Base-by-base conservation (phyloP, 37 sponge, comb jelly and placozoan genomes). In the Theonella swinhoei region DNA sequence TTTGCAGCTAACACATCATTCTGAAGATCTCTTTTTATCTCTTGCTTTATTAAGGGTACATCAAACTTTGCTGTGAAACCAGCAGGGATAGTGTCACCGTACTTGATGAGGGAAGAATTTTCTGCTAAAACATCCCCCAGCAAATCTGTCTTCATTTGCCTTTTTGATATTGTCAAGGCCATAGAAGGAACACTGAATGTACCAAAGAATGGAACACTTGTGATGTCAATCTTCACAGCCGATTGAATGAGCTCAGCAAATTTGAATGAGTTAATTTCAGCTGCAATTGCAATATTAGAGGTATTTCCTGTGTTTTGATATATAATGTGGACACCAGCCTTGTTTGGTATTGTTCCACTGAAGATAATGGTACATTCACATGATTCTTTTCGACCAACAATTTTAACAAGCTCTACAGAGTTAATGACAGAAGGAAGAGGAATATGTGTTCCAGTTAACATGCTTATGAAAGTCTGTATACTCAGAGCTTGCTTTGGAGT, bases 181-280 rank as follows among this genome's bases (percentile, higher is more conserved):
- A 66, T n/a, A 22, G 31, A 30, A 29, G 68, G 68, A 19, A 66
- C 31, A 66, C 31, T 30, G 28, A 66, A 5, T 30, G 68, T 66
- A 8, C 68, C 68, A n/a, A 66, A 29, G 68, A 66, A 66, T 24
- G 68, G 68, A 8, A 66, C n/a, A 29, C 68, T n/a, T 8, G 68
- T 30, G 9, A 66, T 66, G 68, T 66, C 68, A 7, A 66, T 5
- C 7, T n/a, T 30, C 28, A 29, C 31, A 29, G 31, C 68, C 5
- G 28, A 30, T 19, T 29, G 7, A 24, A 66, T 19, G 22, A 66
- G 68, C 7, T 66, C 31, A 19, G 68, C 28, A 30, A 66, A 29
- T 23, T 5, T 66, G 31, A 66, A 29, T 19, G 68, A 29, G 7
- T 5, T 22, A 24, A 47, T 24, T 66, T 24, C 68, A 66, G 68